A percentile compares a stretch with the other conserved stretches of the same genome.
These are phyloP conservation scores for Sternarchorhynchus goeldii DNA, from an alignment of 2,797 vertebrate genomes.

Conservation along the genomic window DNA sequence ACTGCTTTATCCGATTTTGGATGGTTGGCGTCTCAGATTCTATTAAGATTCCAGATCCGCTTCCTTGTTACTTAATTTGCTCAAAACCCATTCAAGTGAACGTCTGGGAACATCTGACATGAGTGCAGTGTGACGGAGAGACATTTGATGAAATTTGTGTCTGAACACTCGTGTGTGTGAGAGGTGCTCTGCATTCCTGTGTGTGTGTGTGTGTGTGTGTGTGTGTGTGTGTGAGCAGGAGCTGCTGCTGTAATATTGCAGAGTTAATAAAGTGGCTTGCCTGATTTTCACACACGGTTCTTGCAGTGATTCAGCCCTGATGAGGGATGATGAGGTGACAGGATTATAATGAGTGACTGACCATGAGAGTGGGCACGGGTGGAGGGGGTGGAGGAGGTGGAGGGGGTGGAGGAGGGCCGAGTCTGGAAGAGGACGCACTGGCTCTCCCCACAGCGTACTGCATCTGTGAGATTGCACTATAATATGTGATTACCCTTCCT, in stretches of 20 bases:
- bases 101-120: slow-evolving; percentile 41
- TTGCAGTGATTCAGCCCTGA: slow-evolving; percentile 53
- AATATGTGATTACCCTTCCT: slow-evolving; percentile 54
- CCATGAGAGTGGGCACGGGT: too few relatives aligned
- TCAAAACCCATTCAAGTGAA: slow-evolving; percentile 54
- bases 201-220: slow-evolving; percentile 31
- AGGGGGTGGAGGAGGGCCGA: too few relatives aligned
- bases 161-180: slow-evolving; percentile 15
- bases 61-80: slow-evolving; percentile 56
- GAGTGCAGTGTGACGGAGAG: slow-evolving; percentile 12
- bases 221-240: slow-evolving; percentile 14
- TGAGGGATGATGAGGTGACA: slow-evolving; percentile 61
- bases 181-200: not conserved
- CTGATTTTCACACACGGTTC: slow-evolving; percentile 53
- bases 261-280: slow-evolving; percentile 55
- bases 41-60: slow-evolving; percentile 55
- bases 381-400: too few relatives aligned
- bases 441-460: slow-evolving; percentile 40
- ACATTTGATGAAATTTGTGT: slow-evolving; percentile 42
- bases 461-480: slow-evolving; percentile 56
- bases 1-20: slow-evolving; percentile 27
- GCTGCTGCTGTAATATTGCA: slow-evolving; percentile 39
- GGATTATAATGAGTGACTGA: slow-evolving; percentile 57
- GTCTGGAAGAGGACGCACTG: not conserved
- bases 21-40: slow-evolving; percentile 48